Base-by-base conservation (phyloP, 2,797 vertebrate species). In the Carduelis carduelis region DNA sequence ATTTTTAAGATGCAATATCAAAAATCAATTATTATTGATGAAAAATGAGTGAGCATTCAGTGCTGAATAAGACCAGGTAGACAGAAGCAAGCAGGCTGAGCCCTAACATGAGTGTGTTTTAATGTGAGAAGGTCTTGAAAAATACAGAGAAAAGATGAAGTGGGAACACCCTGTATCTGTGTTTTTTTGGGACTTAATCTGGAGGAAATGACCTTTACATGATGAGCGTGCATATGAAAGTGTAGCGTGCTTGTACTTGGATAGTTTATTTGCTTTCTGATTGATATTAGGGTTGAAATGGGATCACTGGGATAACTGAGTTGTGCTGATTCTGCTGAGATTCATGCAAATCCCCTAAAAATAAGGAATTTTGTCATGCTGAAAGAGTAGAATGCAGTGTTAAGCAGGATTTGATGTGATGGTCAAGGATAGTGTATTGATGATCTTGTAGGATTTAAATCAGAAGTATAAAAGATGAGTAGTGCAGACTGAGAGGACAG, bases 261-360 rank as follows among this genome's bases (percentile, higher is more conserved):
- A 16, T n/a, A 16, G 19, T 34, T 95, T 80, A n/a, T 84, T 91
- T 63, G 23, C 89, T 92, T 89, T 63, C 20, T 53, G 80, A 49
- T 22, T 30, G 69, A 11, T 69, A 68, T 92, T 61, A 71, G 39
- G 77, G 94, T 94, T 71, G 75, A 68, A 80, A 72, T 83, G 66
- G 74, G 90, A 80, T 95, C 91, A 43, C 50, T 91, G 64, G 76
- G 83, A 94, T 96, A 91, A 95, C 88, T 90, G 86, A 85, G 44
- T 68, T 94, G 49, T 83, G 86, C 89, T 89, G 70, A 89, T 87
- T 32, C 92, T 94, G 86, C 63, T 72, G 82, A 90, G 77, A 91
- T 96, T 95, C 75, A 43, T 39, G 39, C 39, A 39, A 39, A 15
- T 39, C 14, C 39, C 39, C 39, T 39, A 60, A 93, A 93, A 76